phyloP scores from a whole-genome alignment of 2,888 invertebrate genomes.

The Myopa testacea region DNA sequence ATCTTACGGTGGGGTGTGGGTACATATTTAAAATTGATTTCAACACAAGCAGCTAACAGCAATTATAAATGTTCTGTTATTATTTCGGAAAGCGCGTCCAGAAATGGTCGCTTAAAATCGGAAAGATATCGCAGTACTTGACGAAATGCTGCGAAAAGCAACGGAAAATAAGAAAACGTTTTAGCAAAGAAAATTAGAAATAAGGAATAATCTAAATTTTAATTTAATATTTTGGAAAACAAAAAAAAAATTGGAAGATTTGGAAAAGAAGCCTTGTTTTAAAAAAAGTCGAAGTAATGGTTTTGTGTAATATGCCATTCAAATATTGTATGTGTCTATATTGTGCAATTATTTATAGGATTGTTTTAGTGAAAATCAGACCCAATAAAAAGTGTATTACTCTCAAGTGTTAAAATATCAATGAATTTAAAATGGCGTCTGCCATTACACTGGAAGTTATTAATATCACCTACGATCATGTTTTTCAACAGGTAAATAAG shows the following conservation, averaged over 20 bases:
- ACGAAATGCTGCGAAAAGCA: conserved; percentile 5
- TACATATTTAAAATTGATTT: conserved; percentile 4
- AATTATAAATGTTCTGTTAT: conserved; percentile 25
- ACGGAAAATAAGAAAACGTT: not conserved
- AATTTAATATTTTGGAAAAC: too few species aligned
- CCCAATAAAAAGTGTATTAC: not conserved
- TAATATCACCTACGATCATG: not conserved
- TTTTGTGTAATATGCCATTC: too few species aligned
- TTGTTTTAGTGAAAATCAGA: too few species aligned
- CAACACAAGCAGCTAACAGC: not conserved
- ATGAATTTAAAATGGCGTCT: conserved; percentile 14
- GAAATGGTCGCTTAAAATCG: conserved; percentile 3
- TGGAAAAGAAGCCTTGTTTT: too few species aligned
- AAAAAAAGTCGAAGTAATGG: too few species aligned
- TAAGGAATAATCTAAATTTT: not conserved
- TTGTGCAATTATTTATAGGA: too few species aligned
- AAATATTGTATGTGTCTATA: too few species aligned
- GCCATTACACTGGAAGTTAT: conserved; percentile 23
- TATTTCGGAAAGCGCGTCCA: conserved; percentile 18
- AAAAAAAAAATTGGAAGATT: too few species aligned
- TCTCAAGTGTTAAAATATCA: not conserved
- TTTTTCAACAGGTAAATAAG: conserved; percentile 26
- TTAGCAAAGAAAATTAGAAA: not conserved
- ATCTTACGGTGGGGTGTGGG: not conserved
- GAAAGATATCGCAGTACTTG: not conserved